These are phyloP conservation scores for Metopolophium dirhodum DNA, from an alignment of 1,140 invertebrate genomes.

Conservation along the genomic window DNA sequence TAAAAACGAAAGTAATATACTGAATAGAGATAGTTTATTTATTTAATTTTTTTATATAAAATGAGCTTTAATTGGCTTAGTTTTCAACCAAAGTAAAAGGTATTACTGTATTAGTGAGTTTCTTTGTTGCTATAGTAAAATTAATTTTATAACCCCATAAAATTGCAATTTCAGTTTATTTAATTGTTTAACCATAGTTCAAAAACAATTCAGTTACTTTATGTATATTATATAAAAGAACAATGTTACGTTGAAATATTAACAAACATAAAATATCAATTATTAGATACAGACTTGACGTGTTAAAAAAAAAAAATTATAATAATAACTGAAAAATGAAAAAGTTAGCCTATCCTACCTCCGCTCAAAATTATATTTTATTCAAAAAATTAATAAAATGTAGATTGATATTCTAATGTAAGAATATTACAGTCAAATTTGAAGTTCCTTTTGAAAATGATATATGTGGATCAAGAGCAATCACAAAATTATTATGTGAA, in stretches of 20 bases:
- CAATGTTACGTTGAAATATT: background rate
- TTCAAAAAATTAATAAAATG: background rate
- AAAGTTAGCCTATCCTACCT: background rate
- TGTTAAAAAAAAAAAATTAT: no score
- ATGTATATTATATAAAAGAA: background rate
- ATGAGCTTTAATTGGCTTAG: background rate
- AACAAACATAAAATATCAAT: background rate
- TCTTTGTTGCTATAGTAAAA: background rate
- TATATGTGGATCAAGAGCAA: background rate
- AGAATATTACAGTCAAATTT: background rate
- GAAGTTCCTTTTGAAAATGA: background rate
- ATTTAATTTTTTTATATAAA: conserved; percentile 14
- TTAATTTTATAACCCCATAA: background rate
- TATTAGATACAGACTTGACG: background rate
- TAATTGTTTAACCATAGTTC: background rate
- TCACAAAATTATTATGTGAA: background rate
- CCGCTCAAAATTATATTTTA: background rate
- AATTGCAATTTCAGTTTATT: conserved; percentile 20
- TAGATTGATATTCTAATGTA: no score
- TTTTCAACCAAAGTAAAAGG: background rate
- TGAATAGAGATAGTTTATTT: background rate
- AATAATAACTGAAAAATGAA: no score
- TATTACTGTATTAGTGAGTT: background rate
- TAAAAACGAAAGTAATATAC: background rate
- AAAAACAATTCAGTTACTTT: background rate